Evolutionary conservation across 2,797 vertebrate genomes (phyloP).

Genomic region (Psittacula echo): DNA sequence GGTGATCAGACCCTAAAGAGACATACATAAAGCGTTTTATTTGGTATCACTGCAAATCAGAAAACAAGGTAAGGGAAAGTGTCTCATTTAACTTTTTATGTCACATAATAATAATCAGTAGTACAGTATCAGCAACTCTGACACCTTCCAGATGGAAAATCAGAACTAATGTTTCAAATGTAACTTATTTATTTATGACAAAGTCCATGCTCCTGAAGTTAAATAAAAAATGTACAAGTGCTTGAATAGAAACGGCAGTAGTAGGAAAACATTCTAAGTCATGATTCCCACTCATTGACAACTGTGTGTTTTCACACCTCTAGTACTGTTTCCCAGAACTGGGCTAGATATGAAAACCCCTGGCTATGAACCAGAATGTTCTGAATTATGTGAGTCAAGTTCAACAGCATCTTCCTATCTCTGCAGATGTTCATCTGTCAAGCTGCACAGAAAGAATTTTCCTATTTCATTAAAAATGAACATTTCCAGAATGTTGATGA

Average conservation of each 20-base stretch:
- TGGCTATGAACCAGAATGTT: not conserved
- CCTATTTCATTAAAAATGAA: not conserved
- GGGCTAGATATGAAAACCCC: not conserved
- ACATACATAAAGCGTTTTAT: conserved; percentile 1
- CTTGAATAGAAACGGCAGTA: not conserved
- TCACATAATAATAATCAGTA: not conserved
- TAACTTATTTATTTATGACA: not conserved
- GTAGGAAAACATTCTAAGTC: not conserved
- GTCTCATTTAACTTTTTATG: not conserved
- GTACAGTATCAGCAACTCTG: not conserved
- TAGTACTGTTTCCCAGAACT: not conserved
- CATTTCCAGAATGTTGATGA: not conserved
- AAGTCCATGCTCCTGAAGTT: not conserved
- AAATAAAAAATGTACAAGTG: not conserved
- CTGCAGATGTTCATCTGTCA: not conserved
- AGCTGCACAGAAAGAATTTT: not conserved
- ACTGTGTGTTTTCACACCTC: not conserved
- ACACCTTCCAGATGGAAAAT: accelerated
- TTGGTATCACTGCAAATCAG: not conserved
- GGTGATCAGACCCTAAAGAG: conserved; percentile 92
- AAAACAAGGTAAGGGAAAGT: not conserved
- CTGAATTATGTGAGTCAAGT: not conserved
- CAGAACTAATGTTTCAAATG: not conserved
- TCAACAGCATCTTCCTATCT: not conserved
- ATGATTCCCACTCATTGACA: not conserved